Evolutionary conservation across 2,888 invertebrate genomes (phyloP).

Genomic region (Rapana venosa): DNA sequence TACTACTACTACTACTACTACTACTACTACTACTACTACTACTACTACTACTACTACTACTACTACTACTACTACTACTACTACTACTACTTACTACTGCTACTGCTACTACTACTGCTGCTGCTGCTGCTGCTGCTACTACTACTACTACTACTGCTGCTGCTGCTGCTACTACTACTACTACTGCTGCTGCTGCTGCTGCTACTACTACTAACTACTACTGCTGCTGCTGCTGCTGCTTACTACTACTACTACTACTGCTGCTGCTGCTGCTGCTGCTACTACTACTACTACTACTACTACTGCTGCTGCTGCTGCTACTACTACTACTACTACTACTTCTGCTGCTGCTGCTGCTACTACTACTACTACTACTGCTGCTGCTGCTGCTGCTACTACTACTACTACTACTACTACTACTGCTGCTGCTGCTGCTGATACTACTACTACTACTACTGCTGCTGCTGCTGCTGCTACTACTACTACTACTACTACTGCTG

Average conservation of each 20-base stretch:
- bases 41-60: conserved; percentile 22
- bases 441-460: conserved; percentile 28
- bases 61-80: conserved; percentile 21
- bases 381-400: conserved; percentile 26
- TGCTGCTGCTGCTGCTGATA: conserved; percentile 14
- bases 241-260: conserved; percentile 22
- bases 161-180: too few relatives aligned
- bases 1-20: too few relatives aligned
- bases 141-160: too few relatives aligned
- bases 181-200: too few relatives aligned
- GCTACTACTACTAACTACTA: too few relatives aligned
- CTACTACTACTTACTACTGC: too few relatives aligned
- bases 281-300: conserved; percentile 32
- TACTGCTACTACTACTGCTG: too few relatives aligned
- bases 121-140: too few relatives aligned
- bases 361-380: conserved; percentile 12
- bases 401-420: conserved; percentile 32
- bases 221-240: too few relatives aligned
- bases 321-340: conserved; percentile 26
- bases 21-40: too few relatives aligned
- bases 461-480: conserved; percentile 20
- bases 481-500: not conserved
- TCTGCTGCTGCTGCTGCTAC: conserved; percentile 16
- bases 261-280: conserved; percentile 20
- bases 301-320: conserved; percentile 24